Base-by-base conservation (phyloP, 2,797 vertebrate species). In the Threskiornis aethiopicus region DNA sequence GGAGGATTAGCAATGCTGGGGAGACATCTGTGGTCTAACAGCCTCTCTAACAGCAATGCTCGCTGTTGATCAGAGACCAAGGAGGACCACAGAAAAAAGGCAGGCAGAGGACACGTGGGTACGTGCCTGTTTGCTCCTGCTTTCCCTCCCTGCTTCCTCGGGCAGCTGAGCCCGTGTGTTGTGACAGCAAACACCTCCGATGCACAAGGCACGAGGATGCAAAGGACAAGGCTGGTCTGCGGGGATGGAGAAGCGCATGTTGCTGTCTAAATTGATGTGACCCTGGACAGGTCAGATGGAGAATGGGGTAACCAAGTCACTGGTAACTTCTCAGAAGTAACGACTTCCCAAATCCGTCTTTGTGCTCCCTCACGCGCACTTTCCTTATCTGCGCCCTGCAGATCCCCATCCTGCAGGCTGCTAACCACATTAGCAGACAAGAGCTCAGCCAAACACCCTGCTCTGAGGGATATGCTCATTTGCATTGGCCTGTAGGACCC, bases 341-440 rank as follows among this genome's bases (percentile, higher is more conserved):
- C 1, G 33, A 49, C 55, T 76, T 76, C 59, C 39, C 5, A 0
- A 79, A 71, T 10, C 37, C 2, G 2, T 58, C 64, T 66, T 44
- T 44, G 46, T 41, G 16, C 78, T 80, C 52, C 15, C n/a, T 10
- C 26, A 33, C 1, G 2, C 6, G 1, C 0, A 0, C 29, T 55
- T 64, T 31, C 71, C 79, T 85, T 70, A 85, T 66, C 79, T 85
- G 61, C 0, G 0, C 67, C 31, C 2, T 11, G 84, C 89, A 91
- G 78, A 76, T 39, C 35, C 79, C 66, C 64, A 41, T 72, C 49
- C 79, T 39, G 35, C 66, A 77, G 73, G 62, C 62, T 87, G 87
- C 62, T 87, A 65, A 66, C 55, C 59, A 41, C 14, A 2, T 20
- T 19, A 84, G 58, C 37, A 67, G 77, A 24, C 57, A 28, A 64